A percentile compares a stretch with the other conserved stretches of the same genome.
Conservation (phyloP, 2,888 invertebrate species). For the Sthenelais limicola region DNA sequence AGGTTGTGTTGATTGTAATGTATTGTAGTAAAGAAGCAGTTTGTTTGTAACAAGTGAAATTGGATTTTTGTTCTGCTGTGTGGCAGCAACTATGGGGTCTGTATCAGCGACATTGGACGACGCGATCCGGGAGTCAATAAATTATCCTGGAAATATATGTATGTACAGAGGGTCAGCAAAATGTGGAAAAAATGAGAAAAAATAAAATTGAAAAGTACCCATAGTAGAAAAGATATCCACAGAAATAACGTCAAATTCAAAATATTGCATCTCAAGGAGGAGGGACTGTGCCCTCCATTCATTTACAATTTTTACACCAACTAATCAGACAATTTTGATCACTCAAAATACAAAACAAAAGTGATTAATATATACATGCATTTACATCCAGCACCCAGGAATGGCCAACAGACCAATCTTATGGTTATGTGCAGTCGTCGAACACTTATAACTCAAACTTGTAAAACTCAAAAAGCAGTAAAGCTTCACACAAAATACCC, state of each 20-base stretch:
- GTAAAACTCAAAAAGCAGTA: too few species aligned
- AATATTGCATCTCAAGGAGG: too few species aligned
- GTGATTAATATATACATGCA: neutral
- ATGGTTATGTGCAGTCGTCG: too few species aligned
- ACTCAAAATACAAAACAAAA: neutral
- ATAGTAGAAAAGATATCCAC: too few species aligned
- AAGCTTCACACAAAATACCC: too few species aligned
- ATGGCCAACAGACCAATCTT: neutral
- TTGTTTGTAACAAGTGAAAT: too few species aligned
- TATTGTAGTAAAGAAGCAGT: too few species aligned
- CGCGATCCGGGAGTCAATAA: slow-evolving; percentile 35
- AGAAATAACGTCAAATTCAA: too few species aligned
- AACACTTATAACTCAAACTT: too few species aligned
- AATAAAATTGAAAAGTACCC: neutral
- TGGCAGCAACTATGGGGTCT: too few species aligned
- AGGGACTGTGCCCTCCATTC: neutral
- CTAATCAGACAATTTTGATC: neutral
- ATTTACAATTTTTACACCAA: neutral
- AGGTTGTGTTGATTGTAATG: too few species aligned
- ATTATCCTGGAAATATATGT: slow-evolving; percentile 25
- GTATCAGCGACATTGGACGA: slow-evolving; percentile 23
- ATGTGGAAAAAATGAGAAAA: neutral
- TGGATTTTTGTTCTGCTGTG: too few species aligned
- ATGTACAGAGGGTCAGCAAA: neutral
- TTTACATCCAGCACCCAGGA: neutral